Base-by-base conservation (phyloP, 2,888 invertebrate genomes). In the Lomographa bimaculata region DNA sequence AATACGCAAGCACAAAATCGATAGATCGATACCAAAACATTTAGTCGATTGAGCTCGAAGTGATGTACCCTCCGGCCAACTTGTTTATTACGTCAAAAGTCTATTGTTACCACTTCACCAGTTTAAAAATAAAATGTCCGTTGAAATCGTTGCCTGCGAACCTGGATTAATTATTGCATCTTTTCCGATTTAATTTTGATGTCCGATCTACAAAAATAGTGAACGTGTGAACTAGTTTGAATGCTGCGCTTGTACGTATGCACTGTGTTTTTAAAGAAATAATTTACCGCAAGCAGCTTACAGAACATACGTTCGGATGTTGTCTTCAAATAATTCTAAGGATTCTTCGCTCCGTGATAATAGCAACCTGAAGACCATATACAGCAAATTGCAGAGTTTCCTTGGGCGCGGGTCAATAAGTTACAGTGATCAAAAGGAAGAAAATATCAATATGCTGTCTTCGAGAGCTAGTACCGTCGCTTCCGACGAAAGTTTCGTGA, bases 401-500 rank as follows among this genome's bases (percentile, higher is more conserved):
- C 42, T 79, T 33, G 68, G 71, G 19, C 72, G 72, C 17, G 60
- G 62, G 7, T 19, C 44, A 6, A 8, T 28, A 5, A 38, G 12
- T 21, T 18, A 33, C 36, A 38, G 12, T 38, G 35, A 36, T 26
- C 37, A 38, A 21, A 33, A 26, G 41, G 53, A 30, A 16, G 63
- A 14, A 14, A 4, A 14, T 3, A 14, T 14, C 14, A 4, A 59
- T 12, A 80, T 79, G 76, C 47, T 78, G 45, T 79, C 81, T 20
- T 53, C 74, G 6, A 64, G 65, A 46, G 67, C 55, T 27, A 77
- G 67, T 47, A 61, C 71, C 27, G 56, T 59, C 12, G 57, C 64
- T 18, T 75, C 77, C 17, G 83, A 84, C 10, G 83, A 80, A 40
- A 76, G 64, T 57, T 86, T 78, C 36, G 57, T 72, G 18, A 81